Base-by-base conservation (phyloP, 2,888 invertebrate species). In the Acleris sparsana region DNA sequence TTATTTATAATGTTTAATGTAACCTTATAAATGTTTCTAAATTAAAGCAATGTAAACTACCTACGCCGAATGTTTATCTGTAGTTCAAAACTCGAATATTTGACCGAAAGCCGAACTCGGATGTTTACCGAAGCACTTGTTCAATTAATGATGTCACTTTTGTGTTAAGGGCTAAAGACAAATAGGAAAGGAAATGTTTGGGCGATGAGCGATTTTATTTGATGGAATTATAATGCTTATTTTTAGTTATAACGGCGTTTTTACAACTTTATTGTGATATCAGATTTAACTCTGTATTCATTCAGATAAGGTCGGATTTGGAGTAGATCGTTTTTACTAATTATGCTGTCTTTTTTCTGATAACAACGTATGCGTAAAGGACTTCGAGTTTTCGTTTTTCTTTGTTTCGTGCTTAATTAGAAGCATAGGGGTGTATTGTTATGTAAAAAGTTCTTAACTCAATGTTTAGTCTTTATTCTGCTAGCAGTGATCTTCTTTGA, bases 111-210 rank as follows among this genome's bases (percentile, higher is more conserved):
- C 22, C 46, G 20, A 58, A 53, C 11, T 39, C 6, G 20, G 7
- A 43, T 33, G 29, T 58, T 63, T 22, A 33, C 39, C 59, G 20
- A 46, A 51, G 48, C 59, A 48, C 53, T 59, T 63, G 18, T 44
- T n/a, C 46, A 63, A 63, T 53, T 64, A 64, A 43, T 39, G 53
- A 43, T 53, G 53, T 25, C 53, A 53, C 48, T 59, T 64, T 53
- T 59, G 53, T 59, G 59, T 58, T 53, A 16, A 43, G 39, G 49
- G 5, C 39, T 22, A 33, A 64, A 59, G 52, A 58, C 52, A 64
- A 53, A 64, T 53, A 59, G 18, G 20, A 56, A 18, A 17, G 29
- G 25, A 48, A 53, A 55, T 25, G 29, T 61, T 33, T 39, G 62
- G 53, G 48, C 48, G 46, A 46, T 20, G 53, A 53, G 17, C 18